Conservation (phyloP, 2,113 vertebrate species). For the Ibidorhyncha struthersii region DNA sequence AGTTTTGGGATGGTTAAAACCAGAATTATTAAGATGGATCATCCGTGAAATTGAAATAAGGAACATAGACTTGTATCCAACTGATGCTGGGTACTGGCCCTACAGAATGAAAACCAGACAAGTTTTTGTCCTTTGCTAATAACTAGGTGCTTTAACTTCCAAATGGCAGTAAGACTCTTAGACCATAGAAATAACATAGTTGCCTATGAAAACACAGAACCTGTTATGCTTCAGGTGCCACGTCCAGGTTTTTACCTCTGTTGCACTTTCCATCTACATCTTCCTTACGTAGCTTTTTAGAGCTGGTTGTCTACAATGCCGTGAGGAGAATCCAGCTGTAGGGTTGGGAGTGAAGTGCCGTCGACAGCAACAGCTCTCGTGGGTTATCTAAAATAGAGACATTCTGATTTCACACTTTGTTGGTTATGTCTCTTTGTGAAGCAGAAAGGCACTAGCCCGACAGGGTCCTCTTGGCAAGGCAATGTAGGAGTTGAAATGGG, state of each 20-base stretch:
- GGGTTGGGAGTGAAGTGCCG: background rate
- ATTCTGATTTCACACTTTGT: background rate
- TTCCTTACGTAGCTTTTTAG: background rate
- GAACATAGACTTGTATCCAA: background rate
- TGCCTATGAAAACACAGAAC: conserved; percentile 29
- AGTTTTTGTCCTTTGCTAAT: background rate
- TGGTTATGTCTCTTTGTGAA: background rate
- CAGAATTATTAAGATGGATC: background rate
- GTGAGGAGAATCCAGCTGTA: background rate
- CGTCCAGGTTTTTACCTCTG: background rate
- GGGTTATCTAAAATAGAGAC: background rate
- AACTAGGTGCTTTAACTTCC: background rate
- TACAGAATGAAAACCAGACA: background rate
- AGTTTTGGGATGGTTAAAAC: background rate
- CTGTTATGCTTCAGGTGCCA: background rate
- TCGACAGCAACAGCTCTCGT: background rate
- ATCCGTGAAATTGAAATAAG: background rate
- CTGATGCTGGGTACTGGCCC: background rate
- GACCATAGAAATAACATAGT: background rate
- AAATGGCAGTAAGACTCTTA: background rate
- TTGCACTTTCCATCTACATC: background rate
- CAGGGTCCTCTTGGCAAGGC: background rate
- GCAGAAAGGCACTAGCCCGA: background rate
- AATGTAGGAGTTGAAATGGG: background rate
- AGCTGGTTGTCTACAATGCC: background rate